Evolutionary conservation across 2,888 invertebrate genomes (phyloP).

Genomic region (Hirtodrosophila cameraria): DNA sequence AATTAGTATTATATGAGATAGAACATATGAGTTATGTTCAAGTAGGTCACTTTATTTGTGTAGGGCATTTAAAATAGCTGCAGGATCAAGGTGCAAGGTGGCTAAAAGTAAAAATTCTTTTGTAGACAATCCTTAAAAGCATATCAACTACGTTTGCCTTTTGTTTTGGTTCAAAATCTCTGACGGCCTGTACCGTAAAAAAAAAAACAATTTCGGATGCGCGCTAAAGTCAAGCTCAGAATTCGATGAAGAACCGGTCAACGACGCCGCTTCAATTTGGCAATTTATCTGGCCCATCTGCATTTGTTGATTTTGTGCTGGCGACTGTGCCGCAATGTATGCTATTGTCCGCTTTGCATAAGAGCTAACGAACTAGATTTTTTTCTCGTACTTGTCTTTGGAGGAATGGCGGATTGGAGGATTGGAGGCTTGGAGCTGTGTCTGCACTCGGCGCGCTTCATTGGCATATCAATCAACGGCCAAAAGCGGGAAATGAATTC

Average conservation of each 20-base stretch:
- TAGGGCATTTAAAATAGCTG: background rate
- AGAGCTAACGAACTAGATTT: conserved; percentile 73
- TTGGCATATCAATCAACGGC: conserved; percentile 75
- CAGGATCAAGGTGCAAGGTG: background rate
- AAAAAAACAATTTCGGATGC: conserved; percentile 35
- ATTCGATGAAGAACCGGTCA: conserved; percentile 12
- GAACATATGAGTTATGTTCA: background rate
- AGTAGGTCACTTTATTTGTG: background rate
- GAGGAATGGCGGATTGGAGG: conserved; percentile 18
- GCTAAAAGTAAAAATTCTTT: conserved; percentile 3
- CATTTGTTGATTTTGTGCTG: conserved; percentile 71
- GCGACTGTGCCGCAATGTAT: conserved; percentile 57
- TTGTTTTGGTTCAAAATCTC: conserved; percentile 6
- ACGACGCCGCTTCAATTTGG: conserved; percentile 59
- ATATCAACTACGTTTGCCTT: conserved; percentile 9
- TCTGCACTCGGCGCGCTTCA: conserved; percentile 62
- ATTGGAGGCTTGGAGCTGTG: conserved; percentile 29
- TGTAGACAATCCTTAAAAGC: conserved; percentile 5
- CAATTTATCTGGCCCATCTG: conserved; percentile 75
- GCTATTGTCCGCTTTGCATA: conserved; percentile 71
- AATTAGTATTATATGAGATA: background rate
- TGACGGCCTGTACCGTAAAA: conserved; percentile 12
- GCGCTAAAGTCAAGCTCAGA: conserved; percentile 6
- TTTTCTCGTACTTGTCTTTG: conserved; percentile 46
- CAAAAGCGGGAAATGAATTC: conserved; percentile 75